Conservation (phyloP, 2,888 invertebrate genomes). For the Tinea trinotella region DNA sequence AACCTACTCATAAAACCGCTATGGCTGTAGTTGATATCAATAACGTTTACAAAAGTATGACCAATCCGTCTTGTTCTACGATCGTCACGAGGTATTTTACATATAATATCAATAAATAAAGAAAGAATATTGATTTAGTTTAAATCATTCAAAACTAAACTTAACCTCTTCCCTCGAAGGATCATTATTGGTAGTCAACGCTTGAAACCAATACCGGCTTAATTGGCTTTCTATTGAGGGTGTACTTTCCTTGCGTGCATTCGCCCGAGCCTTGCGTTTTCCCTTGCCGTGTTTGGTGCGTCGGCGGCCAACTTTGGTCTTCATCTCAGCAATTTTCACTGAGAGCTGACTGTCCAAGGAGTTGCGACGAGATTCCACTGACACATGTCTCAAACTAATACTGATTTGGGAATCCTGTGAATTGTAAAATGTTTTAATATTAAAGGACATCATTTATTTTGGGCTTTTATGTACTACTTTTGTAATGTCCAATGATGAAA, state of each 20-base stretch:
- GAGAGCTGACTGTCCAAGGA: conserved; percentile 91
- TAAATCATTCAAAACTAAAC: conserved; percentile 63
- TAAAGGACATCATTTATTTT: too few species aligned
- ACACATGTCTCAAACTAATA: conserved; percentile 85
- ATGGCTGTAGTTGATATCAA: too few species aligned
- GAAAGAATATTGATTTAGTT: too few species aligned
- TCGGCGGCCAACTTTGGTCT: conserved; percentile 77
- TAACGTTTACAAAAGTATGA: too few species aligned
- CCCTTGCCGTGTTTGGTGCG: conserved; percentile 60
- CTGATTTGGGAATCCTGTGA: conserved; percentile 77
- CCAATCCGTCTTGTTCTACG: too few species aligned
- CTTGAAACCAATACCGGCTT: conserved; percentile 77
- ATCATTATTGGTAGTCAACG: conserved; percentile 70
- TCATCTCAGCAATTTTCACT: conserved; percentile 87
- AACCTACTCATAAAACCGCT: too few species aligned
- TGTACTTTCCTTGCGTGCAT: conserved; percentile 76
- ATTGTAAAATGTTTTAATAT: neutral
- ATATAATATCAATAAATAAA: too few species aligned
- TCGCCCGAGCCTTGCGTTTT: conserved; percentile 43
- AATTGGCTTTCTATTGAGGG: conserved; percentile 88
- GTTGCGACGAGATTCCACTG: conserved; percentile 88
- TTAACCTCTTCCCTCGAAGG: conserved; percentile 68
- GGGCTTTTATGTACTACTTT: too few species aligned
- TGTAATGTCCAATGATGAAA: too few species aligned
- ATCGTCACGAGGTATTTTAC: too few species aligned